Evolutionary conservation across 1,140 invertebrate genomes (phyloP), one percentile per base, ranked within the genome.

Genomic region (Ceratosolen solmsi): DNA sequence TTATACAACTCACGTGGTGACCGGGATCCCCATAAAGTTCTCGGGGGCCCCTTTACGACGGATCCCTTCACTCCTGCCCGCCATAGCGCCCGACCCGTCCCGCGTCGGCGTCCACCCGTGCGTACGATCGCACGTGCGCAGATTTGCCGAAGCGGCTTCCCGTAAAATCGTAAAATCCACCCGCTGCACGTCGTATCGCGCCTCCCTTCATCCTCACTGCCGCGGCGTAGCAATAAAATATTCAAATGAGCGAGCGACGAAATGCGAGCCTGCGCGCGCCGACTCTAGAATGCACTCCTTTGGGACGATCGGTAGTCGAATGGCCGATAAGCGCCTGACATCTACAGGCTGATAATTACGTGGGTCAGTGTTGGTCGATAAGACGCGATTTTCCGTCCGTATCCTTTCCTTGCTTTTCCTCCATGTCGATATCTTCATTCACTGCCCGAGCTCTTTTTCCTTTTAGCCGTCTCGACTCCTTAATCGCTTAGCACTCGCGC

Each of bases 211-310:
- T 20, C 4, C 65, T 41, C 20, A 22, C 0, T 13, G 2, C 5
- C 65, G 1, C 38, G 1, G 38, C 20, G n/a, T 1, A 84, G 86
- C 84, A 87, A 87, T 87, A 88, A 88, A 88, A 88, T 87, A 88
- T 88, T 87, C 71, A 86, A 86, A 86, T 84, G 86, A 87, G 83
- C 79, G 36, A 38, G 22, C 76, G 74, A 49, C 54, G 56, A 58
- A 30, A 54, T 33, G 41, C 41, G 17, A 4, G 11, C 36, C 33
- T 22, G n/a, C n/a, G n/a, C 36, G 36, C 56, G 41, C 27, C 56
- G 74, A n/a, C 27, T 41, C n/a, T 70, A 65, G 0, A 30, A 20
- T 22, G 72, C 30, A 11, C 1, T 9, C 56, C n/a, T n/a, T n/a
- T n/a, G n/a, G n/a, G 25, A 11, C 54, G 75, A 63, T 49, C 46